Evolutionary conservation across 1,140 invertebrate genomes (phyloP).

Genomic region (Caenorhabditis remanei): DNA sequence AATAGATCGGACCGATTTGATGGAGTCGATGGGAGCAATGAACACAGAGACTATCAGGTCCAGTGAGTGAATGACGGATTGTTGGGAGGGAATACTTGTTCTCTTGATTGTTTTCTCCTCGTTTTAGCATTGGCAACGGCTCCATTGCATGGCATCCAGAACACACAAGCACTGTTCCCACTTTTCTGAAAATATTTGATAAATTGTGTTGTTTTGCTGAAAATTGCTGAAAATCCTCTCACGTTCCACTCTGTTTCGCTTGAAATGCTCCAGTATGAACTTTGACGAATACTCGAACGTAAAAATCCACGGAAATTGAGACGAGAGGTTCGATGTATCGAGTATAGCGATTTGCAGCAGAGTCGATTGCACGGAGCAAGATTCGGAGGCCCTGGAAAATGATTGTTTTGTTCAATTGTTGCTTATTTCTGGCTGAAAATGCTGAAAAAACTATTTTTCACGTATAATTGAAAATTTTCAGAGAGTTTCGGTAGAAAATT

Average conservation of each 20-base stretch:
- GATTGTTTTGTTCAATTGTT: too few relatives aligned
- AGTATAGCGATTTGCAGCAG: conserved; percentile 91
- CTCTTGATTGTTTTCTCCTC: conserved; percentile 61
- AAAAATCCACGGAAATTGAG: conserved; percentile 95
- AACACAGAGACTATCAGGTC: conserved; percentile 67
- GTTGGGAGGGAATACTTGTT: conserved; percentile 54
- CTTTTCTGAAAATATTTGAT: conserved; percentile 70
- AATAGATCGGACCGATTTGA: conserved; percentile 94
- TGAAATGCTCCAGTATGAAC: conserved; percentile 85
- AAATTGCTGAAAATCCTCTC: conserved; percentile 63
- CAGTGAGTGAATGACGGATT: conserved; percentile 21
- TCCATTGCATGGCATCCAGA: conserved; percentile 71
- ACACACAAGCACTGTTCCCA: conserved; percentile 73
- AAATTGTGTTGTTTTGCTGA: neutral
- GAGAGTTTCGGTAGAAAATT: too few relatives aligned
- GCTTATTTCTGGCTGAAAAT: too few relatives aligned
- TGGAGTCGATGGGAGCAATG: conserved; percentile 78
- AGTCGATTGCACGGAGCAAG: conserved; percentile 89
- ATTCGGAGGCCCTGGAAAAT: conserved; percentile 87
- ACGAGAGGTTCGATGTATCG: conserved; percentile 91
- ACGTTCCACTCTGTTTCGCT: conserved; percentile 88
- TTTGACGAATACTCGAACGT: conserved; percentile 92
- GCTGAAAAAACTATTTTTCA: too few relatives aligned
- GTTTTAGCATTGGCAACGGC: conserved; percentile 70
- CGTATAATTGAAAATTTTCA: too few relatives aligned